phyloP scores from a whole-genome alignment of 2,888 invertebrate species.

The Drosophila planitibia region DNA sequence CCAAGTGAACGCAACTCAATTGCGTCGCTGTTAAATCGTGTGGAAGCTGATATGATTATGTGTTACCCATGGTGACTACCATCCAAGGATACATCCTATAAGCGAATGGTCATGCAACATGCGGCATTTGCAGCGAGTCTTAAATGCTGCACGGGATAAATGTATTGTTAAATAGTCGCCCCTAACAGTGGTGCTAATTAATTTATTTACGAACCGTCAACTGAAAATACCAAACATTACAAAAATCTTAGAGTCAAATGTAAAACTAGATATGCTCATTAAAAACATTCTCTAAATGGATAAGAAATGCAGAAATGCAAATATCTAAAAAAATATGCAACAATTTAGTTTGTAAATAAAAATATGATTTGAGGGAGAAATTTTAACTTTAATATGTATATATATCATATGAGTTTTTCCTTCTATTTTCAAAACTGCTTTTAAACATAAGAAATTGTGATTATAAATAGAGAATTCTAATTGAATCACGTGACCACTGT shows the following conservation, averaged over 20 bases:
- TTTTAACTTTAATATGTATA: background rate
- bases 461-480: background rate
- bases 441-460: background rate
- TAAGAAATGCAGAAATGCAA: background rate
- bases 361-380: too few species aligned
- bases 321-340: background rate
- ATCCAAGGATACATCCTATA: constrained; percentile 1
- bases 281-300: background rate
- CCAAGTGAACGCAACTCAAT: constrained; percentile 60
- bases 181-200: background rate
- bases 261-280: background rate
- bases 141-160: background rate
- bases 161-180: background rate
- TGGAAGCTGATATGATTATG: constrained; percentile 85
- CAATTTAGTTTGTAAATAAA: too few species aligned
- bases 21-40: constrained; percentile 84
- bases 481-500: background rate
- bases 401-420: background rate
- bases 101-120: constrained; percentile 34
- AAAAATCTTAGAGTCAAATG: too few species aligned
- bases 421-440: background rate
- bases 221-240: background rate
- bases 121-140: constrained; percentile 37
- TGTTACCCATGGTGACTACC: constrained; percentile 56
- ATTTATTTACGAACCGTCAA: background rate